Evolutionary conservation across 1,140 invertebrate genomes (phyloP).

Genomic region (Proales similis): DNA sequence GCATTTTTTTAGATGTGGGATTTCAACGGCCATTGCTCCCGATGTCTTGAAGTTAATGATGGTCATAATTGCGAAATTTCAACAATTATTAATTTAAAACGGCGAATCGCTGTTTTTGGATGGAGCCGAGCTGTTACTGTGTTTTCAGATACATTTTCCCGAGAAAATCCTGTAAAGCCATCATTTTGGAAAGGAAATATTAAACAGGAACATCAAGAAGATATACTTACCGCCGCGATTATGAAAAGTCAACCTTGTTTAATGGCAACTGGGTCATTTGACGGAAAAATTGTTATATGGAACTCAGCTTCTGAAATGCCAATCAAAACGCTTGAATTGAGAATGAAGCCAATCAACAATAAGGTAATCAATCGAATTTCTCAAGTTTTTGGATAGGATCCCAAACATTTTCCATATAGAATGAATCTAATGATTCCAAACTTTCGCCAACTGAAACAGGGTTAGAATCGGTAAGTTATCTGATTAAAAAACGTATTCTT

Average conservation of each 20-base stretch:
- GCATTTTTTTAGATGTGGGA: constrained; percentile 48
- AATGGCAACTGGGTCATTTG: constrained; percentile 62
- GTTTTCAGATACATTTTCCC: constrained; percentile 45
- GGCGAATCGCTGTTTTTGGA: constrained; percentile 47
- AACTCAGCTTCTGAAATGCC: constrained; percentile 50
- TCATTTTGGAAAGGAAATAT: constrained; percentile 48
- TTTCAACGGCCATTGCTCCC: constrained; percentile 52
- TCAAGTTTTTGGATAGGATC: too few relatives aligned
- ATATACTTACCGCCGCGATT: constrained; percentile 60
- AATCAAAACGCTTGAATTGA: too few relatives aligned
- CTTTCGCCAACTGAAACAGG: too few relatives aligned
- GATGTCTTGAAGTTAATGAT: constrained; percentile 44
- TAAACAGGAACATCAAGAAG: constrained; percentile 60
- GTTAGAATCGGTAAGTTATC: too few relatives aligned
- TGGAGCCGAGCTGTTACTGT: constrained; percentile 48
- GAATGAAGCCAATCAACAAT: too few relatives aligned
- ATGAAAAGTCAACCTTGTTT: constrained; percentile 56
- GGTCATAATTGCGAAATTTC: constrained; percentile 50
- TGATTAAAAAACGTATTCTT: background rate
- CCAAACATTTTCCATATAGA: too few relatives aligned
- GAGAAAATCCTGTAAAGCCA: constrained; percentile 46
- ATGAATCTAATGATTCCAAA: too few relatives aligned
- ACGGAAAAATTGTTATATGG: constrained; percentile 71
- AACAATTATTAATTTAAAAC: constrained; percentile 48
- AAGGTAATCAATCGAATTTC: too few relatives aligned